Base-by-base conservation (phyloP, 2,888 invertebrate species). In the Isotomurus palustris region DNA sequence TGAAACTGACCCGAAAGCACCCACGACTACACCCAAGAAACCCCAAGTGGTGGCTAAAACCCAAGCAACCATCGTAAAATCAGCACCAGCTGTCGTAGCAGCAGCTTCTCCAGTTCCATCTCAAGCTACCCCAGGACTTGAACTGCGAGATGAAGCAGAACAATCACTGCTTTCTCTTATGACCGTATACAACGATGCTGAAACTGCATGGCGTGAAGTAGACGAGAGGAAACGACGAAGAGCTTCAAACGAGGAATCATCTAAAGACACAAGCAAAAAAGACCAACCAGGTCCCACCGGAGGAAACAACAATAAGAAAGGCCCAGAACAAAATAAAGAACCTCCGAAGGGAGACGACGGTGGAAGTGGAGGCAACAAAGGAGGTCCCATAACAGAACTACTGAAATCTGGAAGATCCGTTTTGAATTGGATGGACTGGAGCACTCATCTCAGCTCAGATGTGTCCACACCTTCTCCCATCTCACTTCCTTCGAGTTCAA, bases 401-500 rank as follows among this genome's bases (percentile, higher is more conserved):
- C 49, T 66, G 14, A 47, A 58, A 24, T 50, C 66, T 10, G 64
- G 64, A 19, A 49, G 66, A 8, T 57, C 66, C 28, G 53, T 56
- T 19, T 51, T 60, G 10, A 63, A 66, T 48, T 66, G 66, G 66
- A 32, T 63, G 25, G 66, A 66, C 38, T 63, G 58, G 63, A 63
- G 63, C 29, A 66, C 66, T 1, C 58, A 62, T 48, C 57, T 66
- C 29, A 60, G 59, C 38, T 52, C 58, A 0, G 61, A 60, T 49
- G 40, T 56, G 6, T 49, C 29, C 21, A 48, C 55, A 19, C 62
- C 60, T 5, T 47, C 49, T 29, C 54, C 58, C 60, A n/a, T 56
- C 10, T 35, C 32, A 53, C 58, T 51, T 25, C 61, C 55, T 21
- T 52, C 43, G 17, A 55, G 56, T 24, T 24, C 57, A 19, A 36